A percentile compares a stretch with the other conserved stretches of the same genome.
Evolutionary conservation across 2,113 vertebrate species (phyloP).

Genomic region (Xiphophorus hellerii): DNA sequence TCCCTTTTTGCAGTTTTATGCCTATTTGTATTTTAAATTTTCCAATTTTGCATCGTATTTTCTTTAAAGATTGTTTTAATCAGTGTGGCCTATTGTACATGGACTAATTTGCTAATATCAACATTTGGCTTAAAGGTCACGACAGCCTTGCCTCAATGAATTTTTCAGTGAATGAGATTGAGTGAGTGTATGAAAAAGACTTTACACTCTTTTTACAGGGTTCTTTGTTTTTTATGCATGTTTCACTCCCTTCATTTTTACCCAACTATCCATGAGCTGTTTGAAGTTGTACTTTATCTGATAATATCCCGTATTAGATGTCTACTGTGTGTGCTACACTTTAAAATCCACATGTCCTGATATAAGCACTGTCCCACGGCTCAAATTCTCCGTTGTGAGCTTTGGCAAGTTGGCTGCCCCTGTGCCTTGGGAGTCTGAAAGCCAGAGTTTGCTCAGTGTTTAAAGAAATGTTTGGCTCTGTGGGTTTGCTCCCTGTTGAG

Average conservation of each 20-base stretch:
- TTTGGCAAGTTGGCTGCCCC: conserved; percentile 23
- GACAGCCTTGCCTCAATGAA: too few relatives aligned
- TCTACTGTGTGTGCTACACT: neutral
- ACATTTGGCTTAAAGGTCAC: too few relatives aligned
- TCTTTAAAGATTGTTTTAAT: too few relatives aligned
- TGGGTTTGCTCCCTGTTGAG: conserved; percentile 60
- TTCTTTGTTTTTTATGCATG: too few relatives aligned
- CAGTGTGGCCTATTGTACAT: too few relatives aligned
- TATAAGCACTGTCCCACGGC: conserved; percentile 18
- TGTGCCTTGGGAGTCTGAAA: conserved; percentile 33
- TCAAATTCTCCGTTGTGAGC: conserved; percentile 15
- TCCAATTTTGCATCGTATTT: too few relatives aligned
- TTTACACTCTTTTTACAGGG: too few relatives aligned
- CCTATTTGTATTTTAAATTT: too few relatives aligned
- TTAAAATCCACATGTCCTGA: conserved; percentile 4
- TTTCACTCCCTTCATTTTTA: neutral
- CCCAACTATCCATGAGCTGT: conserved; percentile 1
- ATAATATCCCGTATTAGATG: neutral
- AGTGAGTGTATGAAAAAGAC: too few relatives aligned
- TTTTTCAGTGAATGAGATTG: too few relatives aligned
- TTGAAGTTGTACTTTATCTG: neutral
- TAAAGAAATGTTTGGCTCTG: conserved; percentile 68
- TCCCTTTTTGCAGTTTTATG: too few relatives aligned
- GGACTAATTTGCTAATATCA: too few relatives aligned
- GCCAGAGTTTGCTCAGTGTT: conserved; percentile 52